Base-by-base conservation (phyloP, 2,113 vertebrate genomes). In the Elgaria multicarinata region DNA sequence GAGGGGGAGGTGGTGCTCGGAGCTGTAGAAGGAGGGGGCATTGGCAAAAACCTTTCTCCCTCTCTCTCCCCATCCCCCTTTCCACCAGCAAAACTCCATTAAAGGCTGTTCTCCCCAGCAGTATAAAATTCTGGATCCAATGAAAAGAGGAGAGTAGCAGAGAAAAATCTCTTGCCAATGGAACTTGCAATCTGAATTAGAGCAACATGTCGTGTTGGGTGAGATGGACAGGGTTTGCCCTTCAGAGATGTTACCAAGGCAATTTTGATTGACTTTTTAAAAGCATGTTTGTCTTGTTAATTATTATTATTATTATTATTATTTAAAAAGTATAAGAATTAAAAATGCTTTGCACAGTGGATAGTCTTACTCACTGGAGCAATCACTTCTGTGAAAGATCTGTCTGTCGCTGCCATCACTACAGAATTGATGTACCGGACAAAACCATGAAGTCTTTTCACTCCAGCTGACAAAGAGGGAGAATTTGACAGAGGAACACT, bases 141-240 rank as follows among this genome's bases (percentile, higher is more conserved):
- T 64, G 89, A 90, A 75, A 81, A 36, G 84, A 83, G 66, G 62
- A 81, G 77, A 86, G 50, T 91, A 74, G 28, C 92, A 93, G 92
- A 90, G 58, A 53, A 89, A 53, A 67, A 18, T 71, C 79, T 85
- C 91, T 93, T 90, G 91, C 91, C 93, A 0, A 28, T 90, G 88
- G 89, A 92, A 84, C 55, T 46, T 0, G 80, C 64, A 72, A 36
- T 67, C 87, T 87, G 82, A 81, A 92, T 92, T 83, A 93, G 82
- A 55, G 18, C 22, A 36, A 12, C 90, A 90, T 89, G 86, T 83
- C 74, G 4, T 0, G 8, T 46, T 83, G 83, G 22, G 83, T 92
- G 86, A 93, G 64, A 82, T 77, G 86, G 92, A 50, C 58, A 90
- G 89, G 92, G 72, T 86, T 76, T 62, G 16, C 14, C 58, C 18